Conservation (phyloP, 2,113 vertebrate species). For the Campylorhamphus procurvoides region DNA sequence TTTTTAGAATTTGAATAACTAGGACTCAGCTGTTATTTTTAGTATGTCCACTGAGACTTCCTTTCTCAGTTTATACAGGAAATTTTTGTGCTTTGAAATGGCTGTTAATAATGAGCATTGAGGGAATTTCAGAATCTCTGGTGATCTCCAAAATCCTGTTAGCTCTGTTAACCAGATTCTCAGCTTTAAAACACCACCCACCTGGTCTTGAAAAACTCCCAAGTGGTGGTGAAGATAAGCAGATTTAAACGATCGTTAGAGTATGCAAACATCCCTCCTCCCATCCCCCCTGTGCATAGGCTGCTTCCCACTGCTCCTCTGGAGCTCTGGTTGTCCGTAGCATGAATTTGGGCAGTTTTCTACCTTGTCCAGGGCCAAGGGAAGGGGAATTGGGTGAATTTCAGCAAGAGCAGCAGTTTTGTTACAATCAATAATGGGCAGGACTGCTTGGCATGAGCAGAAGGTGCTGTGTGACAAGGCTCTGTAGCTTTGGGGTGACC, state of each 20-base stretch:
- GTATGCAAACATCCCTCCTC: background rate
- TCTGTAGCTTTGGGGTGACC: background rate
- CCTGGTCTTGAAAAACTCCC: background rate
- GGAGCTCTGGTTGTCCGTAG: background rate
- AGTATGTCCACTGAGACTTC: background rate
- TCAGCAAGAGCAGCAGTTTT: background rate
- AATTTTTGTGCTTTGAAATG: background rate
- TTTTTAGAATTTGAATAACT: background rate
- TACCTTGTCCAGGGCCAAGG: background rate
- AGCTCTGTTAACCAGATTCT: conserved; percentile 53
- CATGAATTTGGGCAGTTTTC: background rate
- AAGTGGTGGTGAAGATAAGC: conserved; percentile 40
- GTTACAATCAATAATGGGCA: background rate
- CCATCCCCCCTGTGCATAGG: background rate
- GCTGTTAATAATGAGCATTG: background rate
- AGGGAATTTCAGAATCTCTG: conserved; percentile 28
- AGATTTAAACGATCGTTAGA: conserved; percentile 10
- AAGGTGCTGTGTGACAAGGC: background rate
- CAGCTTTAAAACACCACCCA: background rate
- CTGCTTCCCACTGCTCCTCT: background rate
- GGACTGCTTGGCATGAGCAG: background rate
- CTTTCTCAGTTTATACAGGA: background rate
- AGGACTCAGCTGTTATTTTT: background rate
- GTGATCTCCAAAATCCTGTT: conserved; percentile 62
- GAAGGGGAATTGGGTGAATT: background rate